These are phyloP conservation scores for Malurus splendens DNA, from an alignment of 2,797 vertebrate species.

Conservation along the genomic window DNA sequence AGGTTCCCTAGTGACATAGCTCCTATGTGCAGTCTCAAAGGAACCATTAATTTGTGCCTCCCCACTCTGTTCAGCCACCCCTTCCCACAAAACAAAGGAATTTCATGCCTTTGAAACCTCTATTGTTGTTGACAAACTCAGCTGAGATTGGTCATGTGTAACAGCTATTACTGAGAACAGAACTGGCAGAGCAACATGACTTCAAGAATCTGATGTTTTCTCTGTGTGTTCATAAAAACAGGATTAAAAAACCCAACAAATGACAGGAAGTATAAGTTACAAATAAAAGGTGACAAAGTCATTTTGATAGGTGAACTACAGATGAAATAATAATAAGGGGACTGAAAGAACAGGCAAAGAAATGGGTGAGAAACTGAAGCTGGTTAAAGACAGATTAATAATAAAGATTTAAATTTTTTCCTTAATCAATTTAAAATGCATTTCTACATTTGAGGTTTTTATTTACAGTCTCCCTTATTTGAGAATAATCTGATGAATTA, in stretches of 20 bases:
- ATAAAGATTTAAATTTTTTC: not conserved
- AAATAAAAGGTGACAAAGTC: not conserved
- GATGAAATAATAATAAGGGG: not conserved
- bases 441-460: not conserved
- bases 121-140: constrained; percentile 9
- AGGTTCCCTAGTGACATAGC: not conserved
- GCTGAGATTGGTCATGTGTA: not conserved
- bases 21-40: not conserved
- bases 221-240: not conserved
- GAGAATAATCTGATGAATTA: not conserved
- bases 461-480: not conserved
- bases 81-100: not conserved
- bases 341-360: not conserved
- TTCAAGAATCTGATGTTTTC: not conserved
- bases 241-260: not conserved
- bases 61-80: not conserved
- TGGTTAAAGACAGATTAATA: not conserved
- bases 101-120: constrained; percentile 9
- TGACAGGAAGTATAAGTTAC: not conserved
- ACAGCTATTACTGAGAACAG: not conserved
- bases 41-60: not conserved
- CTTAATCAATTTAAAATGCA: not conserved
- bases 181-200: not conserved
- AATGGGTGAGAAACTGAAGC: not conserved
- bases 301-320: not conserved